These are phyloP conservation scores for Drosophila macrospina DNA, from an alignment of 2,888 invertebrate species.

Conservation along the genomic window DNA sequence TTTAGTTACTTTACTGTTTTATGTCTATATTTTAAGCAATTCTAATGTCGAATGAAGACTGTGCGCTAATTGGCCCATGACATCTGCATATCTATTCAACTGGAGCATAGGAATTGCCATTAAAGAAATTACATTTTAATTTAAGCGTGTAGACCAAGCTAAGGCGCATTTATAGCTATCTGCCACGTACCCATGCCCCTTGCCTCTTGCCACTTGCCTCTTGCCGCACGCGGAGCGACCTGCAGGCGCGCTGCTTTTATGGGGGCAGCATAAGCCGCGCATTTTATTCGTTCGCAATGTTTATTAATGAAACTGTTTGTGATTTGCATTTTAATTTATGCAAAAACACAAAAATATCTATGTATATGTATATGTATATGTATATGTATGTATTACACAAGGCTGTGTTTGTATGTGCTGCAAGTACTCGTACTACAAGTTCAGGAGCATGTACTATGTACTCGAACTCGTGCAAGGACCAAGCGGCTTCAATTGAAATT, in stretches of 20 bases:
- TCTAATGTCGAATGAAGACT: constrained; percentile 6
- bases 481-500: constrained; percentile 70
- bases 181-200: constrained; percentile 4
- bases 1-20: neutral
- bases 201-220: constrained; percentile 5
- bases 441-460: constrained; percentile 5
- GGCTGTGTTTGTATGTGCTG: constrained; percentile 29
- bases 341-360: constrained; percentile 69
- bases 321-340: constrained; percentile 84
- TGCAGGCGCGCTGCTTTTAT: constrained; percentile 56
- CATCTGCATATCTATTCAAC: constrained; percentile 43
- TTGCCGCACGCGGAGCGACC: neutral
- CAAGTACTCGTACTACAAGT: constrained; percentile 1
- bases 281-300: constrained; percentile 77
- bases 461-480: constrained; percentile 23
- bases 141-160: constrained; percentile 21
- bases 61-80: constrained; percentile 52
- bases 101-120: constrained; percentile 65
- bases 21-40: constrained; percentile 3
- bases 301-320: constrained; percentile 83
- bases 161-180: constrained; percentile 53
- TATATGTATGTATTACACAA: constrained; percentile 4
- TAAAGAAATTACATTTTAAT: constrained; percentile 63
- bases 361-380: constrained; percentile 7
- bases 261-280: constrained; percentile 72